Evolutionary conservation across 2,113 vertebrate species (phyloP), one percentile per base, ranked within the genome.

Genomic region (Egretta garzetta): DNA sequence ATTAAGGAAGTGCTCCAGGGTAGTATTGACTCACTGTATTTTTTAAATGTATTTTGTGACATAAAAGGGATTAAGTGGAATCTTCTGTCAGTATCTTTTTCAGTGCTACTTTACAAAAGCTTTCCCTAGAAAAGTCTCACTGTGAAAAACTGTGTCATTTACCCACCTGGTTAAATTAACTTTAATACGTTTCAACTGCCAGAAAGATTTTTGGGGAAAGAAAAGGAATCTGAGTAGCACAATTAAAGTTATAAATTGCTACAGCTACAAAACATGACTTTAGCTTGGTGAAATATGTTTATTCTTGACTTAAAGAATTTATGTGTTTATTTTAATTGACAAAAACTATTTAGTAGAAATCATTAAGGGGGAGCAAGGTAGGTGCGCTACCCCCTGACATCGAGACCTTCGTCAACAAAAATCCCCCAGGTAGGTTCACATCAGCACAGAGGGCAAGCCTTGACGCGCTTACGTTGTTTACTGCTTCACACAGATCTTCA

Each of bases 51-150:
- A 23, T 88, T 81, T 91, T 81, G 66, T 87, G 53, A 70, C 86
- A 64, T 56, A 37, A 96, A 89, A 93, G 64, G 39, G 24, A 71
- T 94, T 89, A 91, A 95, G 71, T 64, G 62, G 91, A 88, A 94
- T 58, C 80, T 89, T 94, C 70, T 89, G 35, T 68, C 24, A 2
- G 14, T 93, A 58, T 72, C 86, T 89, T 91, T 95, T 81, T 80
- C 80, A 75, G 39, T 87, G 41, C 32, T 79, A 53, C 56, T 96
- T 93, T 73, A 91, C 93, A 93, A 87, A 95, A 91, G 72, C 64
- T 81, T 84, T 86, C 39, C 24, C 22, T 79, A 43, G 52, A 86
- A 96, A 96, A 93, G 88, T 95, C 94, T 91, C 81, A 58, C 79
- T 76, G 77, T 71, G 79, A 80, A 94, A 93, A 96, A 72, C 49